These are phyloP conservation scores for Hexactinellida sp. DNA, from an alignment of 37 sponge, comb jelly and placozoan genomes.

Conservation along the genomic window DNA sequence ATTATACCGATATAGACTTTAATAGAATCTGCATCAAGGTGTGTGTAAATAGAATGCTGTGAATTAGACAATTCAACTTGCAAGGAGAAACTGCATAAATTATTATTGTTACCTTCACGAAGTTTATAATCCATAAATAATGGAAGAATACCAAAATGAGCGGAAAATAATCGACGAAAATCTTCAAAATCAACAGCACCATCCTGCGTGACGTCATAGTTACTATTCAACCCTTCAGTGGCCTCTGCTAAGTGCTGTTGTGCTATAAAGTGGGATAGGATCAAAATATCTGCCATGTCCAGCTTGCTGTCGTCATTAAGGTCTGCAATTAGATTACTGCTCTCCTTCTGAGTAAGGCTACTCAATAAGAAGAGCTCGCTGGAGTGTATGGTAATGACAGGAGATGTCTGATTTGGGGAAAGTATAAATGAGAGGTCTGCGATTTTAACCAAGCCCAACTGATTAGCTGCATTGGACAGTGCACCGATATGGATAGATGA, in stretches of 20 bases:
- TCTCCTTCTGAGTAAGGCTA: background rate
- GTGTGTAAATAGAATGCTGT: background rate
- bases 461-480: background rate
- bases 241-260: background rate
- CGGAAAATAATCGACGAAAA: background rate
- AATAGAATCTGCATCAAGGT: background rate
- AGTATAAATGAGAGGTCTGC: background rate
- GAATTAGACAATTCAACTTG: background rate
- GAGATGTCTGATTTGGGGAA: background rate
- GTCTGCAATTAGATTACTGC: background rate
- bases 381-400: background rate
- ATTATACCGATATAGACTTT: background rate
- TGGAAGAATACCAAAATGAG: background rate
- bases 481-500: background rate
- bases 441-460: background rate
- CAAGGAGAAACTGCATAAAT: background rate
- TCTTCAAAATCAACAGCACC: background rate
- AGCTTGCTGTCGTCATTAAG: background rate
- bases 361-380: no score
- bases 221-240: background rate
- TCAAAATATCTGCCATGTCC: background rate
- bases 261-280: background rate
- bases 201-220: background rate
- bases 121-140: background rate
- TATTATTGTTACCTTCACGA: background rate